Conservation (phyloP, 2,888 invertebrate species). For the Ypsolopha sequella region DNA sequence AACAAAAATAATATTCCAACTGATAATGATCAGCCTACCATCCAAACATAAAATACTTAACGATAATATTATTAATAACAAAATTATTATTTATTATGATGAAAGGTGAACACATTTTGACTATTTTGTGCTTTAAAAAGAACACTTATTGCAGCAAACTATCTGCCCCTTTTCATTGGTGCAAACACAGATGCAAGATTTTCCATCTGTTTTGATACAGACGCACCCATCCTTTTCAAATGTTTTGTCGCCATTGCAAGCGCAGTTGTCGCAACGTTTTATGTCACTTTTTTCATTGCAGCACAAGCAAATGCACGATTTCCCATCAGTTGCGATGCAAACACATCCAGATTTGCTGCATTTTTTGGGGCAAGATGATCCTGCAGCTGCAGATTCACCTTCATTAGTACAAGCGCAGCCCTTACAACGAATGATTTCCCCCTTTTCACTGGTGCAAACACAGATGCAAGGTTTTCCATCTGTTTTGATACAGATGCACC, state of each 20-base stretch:
- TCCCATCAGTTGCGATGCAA: constrained; percentile 16
- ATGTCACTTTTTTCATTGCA: constrained; percentile 15
- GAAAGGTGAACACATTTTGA: not conserved
- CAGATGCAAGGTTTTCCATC: constrained; percentile 8
- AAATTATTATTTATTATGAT: not conserved
- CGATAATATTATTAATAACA: too few species aligned
- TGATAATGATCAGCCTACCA: too few species aligned
- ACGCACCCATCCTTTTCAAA: constrained; percentile 10
- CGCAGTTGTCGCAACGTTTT: constrained; percentile 21
- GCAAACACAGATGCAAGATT: constrained; percentile 10
- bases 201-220: constrained; percentile 8
- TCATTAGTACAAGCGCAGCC: not conserved
- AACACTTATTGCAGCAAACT: not conserved
- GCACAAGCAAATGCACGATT: constrained; percentile 19
- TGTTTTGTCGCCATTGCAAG: constrained; percentile 12
- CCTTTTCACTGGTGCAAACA: constrained; percentile 10
- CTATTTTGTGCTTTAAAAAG: too few species aligned
- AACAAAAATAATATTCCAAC: too few species aligned
- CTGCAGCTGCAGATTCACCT: not conserved
- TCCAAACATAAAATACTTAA: too few species aligned
- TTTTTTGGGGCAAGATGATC: not conserved
- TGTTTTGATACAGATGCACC: constrained; percentile 11
- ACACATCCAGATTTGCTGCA: constrained; percentile 15
- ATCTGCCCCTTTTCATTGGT: constrained; percentile 6
- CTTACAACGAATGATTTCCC: constrained; percentile 11